A percentile compares a stretch with the other conserved stretches of the same genome.
These are phyloP conservation scores for Salarias fasciatus DNA, from an alignment of 2,797 vertebrate genomes.

Conservation along the genomic window DNA sequence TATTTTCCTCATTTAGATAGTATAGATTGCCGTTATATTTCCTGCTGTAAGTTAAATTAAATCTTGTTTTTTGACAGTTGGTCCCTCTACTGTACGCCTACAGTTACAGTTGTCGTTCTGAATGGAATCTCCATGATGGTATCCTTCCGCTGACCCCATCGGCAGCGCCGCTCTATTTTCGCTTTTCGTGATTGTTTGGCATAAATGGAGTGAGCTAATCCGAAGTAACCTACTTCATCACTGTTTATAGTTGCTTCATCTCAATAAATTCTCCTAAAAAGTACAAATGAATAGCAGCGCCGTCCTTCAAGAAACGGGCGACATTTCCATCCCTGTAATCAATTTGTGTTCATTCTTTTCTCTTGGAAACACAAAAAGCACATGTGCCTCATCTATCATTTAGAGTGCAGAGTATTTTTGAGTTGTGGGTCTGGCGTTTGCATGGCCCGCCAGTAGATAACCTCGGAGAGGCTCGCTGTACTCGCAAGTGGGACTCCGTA, in stretches of 20 bases:
- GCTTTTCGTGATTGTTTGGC: conserved; percentile 40
- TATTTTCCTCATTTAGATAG: no score
- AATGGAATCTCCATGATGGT: conserved; percentile 19
- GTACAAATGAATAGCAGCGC: conserved; percentile 64
- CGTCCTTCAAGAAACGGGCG: conserved; percentile 53
- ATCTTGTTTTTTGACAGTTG: no score
- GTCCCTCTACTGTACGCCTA: conserved; percentile 4
- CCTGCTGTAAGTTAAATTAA: no score
- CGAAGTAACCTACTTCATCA: conserved; percentile 53
- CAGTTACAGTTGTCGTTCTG: conserved; percentile 16
- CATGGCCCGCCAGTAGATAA: conserved; percentile 78
- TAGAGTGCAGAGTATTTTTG: conserved; percentile 76
- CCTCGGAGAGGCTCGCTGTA: conserved; percentile 71
- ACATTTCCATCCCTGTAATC: conserved; percentile 64
- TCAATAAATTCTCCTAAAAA: conserved; percentile 71
- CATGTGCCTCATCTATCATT: conserved; percentile 76
- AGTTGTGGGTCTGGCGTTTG: conserved; percentile 77
- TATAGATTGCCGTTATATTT: no score
- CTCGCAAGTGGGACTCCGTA: conserved; percentile 81
- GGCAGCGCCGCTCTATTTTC: conserved; percentile 31
- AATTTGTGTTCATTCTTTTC: conserved; percentile 69
- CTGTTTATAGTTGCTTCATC: conserved; percentile 55
- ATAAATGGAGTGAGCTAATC: conserved; percentile 49
- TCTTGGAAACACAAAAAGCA: conserved; percentile 71
- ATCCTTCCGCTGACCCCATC: conserved; percentile 46